phyloP scores from a whole-genome alignment of 1,140 invertebrate genomes.

The Heliconius congener region DNA sequence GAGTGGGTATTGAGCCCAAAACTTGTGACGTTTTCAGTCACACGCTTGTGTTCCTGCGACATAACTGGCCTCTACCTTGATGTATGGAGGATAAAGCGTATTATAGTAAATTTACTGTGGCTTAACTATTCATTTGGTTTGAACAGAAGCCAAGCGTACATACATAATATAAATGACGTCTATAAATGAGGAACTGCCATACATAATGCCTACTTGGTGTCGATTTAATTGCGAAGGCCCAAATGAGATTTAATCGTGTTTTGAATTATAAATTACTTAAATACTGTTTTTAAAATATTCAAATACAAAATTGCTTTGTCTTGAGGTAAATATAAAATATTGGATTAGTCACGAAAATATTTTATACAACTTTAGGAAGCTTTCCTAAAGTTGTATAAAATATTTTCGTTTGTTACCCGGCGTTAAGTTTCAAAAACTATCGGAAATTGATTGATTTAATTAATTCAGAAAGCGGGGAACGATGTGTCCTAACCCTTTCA shows the following conservation, averaged over 20 bases:
- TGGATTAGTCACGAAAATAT: neutral
- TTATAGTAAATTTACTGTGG: too few species aligned
- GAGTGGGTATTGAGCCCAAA: neutral
- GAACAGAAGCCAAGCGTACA: neutral
- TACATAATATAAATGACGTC: neutral
- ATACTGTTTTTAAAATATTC: neutral
- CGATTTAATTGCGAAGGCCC: constrained; percentile 22
- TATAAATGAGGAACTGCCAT: constrained; percentile 16
- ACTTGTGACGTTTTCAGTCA: neutral
- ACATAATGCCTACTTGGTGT: neutral
- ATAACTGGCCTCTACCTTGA: too few species aligned
- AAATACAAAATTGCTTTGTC: neutral
- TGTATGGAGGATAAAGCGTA: too few species aligned
- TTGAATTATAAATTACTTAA: constrained; percentile 23
- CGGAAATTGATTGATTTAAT: too few species aligned
- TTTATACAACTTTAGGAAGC: too few species aligned
- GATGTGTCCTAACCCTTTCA: too few species aligned
- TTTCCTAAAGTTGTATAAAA: neutral
- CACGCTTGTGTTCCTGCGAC: too few species aligned
- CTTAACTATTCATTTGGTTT: too few species aligned
- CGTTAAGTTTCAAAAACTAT: too few species aligned
- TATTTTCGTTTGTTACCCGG: neutral
- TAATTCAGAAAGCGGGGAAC: too few species aligned
- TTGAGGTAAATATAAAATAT: neutral
- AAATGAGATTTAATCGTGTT: constrained; percentile 18